Percentiles rank a stretch among this genome's conserved stretches.
Conservation (phyloP, 2,888 invertebrate species). For the Rhamnusium bicolor region DNA sequence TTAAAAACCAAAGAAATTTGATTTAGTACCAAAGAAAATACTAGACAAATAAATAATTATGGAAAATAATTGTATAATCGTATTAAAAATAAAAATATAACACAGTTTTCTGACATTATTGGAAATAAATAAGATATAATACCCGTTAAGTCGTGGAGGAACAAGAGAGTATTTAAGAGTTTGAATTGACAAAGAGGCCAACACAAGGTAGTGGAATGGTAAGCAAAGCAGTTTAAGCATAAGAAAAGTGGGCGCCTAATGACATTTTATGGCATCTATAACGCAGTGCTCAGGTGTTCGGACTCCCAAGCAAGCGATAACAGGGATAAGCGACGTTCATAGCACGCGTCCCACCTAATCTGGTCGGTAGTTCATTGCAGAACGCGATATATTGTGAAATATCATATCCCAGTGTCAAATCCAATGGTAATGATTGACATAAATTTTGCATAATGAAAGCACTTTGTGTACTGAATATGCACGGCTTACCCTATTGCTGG, state of each 20-base stretch:
- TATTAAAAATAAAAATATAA: no score
- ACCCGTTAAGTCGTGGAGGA: neutral
- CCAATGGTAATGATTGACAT: constrained; percentile 72
- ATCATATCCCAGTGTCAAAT: constrained; percentile 71
- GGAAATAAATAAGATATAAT: neutral
- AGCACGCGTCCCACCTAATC: constrained; percentile 64
- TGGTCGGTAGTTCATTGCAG: constrained; percentile 67
- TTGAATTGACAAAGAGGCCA: neutral
- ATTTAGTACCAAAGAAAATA: no score
- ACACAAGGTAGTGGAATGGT: constrained; percentile 2
- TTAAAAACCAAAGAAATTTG: no score
- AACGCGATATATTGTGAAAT: constrained; percentile 68
- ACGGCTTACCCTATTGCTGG: constrained; percentile 54
- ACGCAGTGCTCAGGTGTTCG: constrained; percentile 68
- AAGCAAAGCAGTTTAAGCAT: constrained; percentile 18
- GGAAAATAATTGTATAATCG: no score
- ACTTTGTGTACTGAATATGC: constrained; percentile 63
- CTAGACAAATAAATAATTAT: no score
- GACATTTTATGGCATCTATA: constrained; percentile 62
- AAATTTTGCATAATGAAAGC: constrained; percentile 71
- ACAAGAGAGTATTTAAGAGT: neutral
- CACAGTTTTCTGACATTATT: no score
- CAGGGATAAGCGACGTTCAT: constrained; percentile 69
- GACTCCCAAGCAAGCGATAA: constrained; percentile 70
- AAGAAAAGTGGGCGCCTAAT: constrained; percentile 59